phyloP scores from a whole-genome alignment of 2,797 vertebrate genomes.

The Cygnus olor region DNA sequence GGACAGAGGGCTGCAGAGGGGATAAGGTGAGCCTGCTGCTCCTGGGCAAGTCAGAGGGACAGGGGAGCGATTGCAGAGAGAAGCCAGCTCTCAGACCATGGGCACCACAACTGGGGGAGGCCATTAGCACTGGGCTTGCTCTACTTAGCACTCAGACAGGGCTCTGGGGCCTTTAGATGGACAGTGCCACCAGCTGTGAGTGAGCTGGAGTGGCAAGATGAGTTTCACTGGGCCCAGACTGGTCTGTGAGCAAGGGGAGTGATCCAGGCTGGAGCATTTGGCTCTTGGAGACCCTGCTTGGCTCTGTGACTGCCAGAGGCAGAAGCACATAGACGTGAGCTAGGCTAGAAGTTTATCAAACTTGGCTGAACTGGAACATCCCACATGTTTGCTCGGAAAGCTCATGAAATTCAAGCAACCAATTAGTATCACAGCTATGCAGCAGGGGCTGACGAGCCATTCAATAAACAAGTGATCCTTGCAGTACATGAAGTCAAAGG shows the following conservation, averaged over 20 bases:
- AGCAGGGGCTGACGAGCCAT: background rate
- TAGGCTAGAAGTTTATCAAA: background rate
- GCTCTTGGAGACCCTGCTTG: background rate
- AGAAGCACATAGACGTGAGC: background rate
- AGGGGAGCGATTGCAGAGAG: background rate
- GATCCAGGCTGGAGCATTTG: fast-evolving
- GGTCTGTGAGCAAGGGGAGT: background rate
- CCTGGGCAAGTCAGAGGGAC: background rate
- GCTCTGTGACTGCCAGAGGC: background rate
- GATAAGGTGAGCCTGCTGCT: background rate
- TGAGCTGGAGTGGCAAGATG: background rate
- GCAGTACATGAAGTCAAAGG: slow-evolving; percentile 11
- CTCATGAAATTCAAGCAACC: background rate
- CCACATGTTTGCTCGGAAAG: background rate
- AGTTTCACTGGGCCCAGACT: background rate
- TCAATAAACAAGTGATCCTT: slow-evolving; percentile 41
- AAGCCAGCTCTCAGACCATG: fast-evolving
- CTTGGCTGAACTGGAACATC: background rate
- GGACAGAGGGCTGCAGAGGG: background rate
- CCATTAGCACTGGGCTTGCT: background rate
- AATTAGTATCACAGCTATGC: slow-evolving; percentile 2
- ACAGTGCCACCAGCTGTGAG: background rate
- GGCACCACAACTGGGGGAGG: fast-evolving
- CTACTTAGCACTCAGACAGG: background rate
- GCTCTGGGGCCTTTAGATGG: background rate